These are phyloP conservation scores for Malurus elegans DNA, from an alignment of 2,113 vertebrate genomes.

Conservation along the genomic window DNA sequence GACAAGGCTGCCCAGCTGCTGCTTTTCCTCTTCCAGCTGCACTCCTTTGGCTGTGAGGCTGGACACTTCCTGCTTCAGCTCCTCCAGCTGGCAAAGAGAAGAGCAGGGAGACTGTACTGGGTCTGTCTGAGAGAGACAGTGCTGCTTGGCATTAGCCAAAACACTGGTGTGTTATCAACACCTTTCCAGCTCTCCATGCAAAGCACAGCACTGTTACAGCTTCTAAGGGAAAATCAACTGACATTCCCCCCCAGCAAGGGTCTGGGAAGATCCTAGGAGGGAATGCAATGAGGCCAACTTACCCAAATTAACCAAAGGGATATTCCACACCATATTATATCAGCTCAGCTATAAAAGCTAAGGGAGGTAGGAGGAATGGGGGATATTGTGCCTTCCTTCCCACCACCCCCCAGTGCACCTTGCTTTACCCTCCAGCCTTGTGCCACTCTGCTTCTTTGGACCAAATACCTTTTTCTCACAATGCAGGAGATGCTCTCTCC, in stretches of 20 bases:
- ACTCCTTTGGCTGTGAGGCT: constrained; percentile 45
- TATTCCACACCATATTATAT: background rate
- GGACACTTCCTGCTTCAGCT: constrained; percentile 77
- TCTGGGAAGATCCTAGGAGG: background rate
- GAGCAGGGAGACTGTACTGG: background rate
- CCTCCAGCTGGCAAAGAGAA: constrained; percentile 72
- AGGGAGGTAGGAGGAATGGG: rapidly evolving
- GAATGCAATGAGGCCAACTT: background rate
- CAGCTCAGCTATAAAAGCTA: background rate
- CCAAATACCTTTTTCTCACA: background rate
- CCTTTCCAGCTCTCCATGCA: background rate
- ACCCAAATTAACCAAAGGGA: background rate
- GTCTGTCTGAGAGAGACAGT: background rate
- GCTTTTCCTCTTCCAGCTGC: constrained; percentile 72
- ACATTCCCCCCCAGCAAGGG: background rate
- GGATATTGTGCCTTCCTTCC: background rate
- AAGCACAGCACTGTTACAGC: background rate
- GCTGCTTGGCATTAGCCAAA: background rate
- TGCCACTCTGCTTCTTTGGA: background rate
- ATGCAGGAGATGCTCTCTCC: rapidly evolving
- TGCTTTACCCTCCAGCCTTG: background rate
- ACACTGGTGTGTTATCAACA: background rate
- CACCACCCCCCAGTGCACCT: rapidly evolving
- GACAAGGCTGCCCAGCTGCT: constrained; percentile 64
- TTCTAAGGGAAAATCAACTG: background rate